Percentiles rank a stretch among this genome's conserved stretches.
phyloP scores from a whole-genome alignment of 2,888 invertebrate species.

The Uropetala carovei region DNA sequence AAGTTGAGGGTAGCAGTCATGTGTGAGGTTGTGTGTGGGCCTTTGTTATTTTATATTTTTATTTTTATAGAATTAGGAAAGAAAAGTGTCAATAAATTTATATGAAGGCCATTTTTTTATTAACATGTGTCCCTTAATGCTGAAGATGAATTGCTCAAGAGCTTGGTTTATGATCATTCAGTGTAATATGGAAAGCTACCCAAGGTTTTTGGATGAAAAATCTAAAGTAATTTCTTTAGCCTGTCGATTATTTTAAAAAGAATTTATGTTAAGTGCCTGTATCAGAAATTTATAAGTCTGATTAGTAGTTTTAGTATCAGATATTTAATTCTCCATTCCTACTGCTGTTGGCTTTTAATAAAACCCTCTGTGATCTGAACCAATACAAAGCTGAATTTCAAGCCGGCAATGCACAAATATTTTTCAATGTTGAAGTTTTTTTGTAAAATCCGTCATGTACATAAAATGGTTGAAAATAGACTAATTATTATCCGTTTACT shows the following conservation, averaged over 20 bases:
- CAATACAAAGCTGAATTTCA: slow-evolving; percentile 38
- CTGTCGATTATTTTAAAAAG: not conserved
- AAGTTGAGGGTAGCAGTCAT: not conserved
- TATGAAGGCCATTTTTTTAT: no score
- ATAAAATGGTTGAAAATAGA: slow-evolving; percentile 4
- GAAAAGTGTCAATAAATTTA: no score
- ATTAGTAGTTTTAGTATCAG: slow-evolving; percentile 39
- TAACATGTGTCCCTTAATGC: no score
- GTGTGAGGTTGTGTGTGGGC: not conserved
- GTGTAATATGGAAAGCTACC: not conserved
- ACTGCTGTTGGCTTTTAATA: slow-evolving; percentile 1
- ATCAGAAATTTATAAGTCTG: slow-evolving; percentile 39
- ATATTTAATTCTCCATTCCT: slow-evolving; percentile 30
- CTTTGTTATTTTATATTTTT: not conserved
- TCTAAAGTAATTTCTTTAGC: not conserved
- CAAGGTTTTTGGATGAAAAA: not conserved
- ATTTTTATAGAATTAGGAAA: no score
- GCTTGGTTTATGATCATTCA: no score
- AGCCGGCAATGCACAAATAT: slow-evolving; percentile 50
- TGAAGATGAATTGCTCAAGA: no score
- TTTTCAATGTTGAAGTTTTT: slow-evolving; percentile 53
- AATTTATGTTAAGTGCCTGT: slow-evolving; percentile 53
- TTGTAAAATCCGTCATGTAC: not conserved
- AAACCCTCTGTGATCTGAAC: slow-evolving; percentile 12
- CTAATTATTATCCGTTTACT: not conserved